These are phyloP conservation scores for Quadroppia sp. DNA, from an alignment of 2,888 invertebrate genomes.

Conservation along the genomic window DNA sequence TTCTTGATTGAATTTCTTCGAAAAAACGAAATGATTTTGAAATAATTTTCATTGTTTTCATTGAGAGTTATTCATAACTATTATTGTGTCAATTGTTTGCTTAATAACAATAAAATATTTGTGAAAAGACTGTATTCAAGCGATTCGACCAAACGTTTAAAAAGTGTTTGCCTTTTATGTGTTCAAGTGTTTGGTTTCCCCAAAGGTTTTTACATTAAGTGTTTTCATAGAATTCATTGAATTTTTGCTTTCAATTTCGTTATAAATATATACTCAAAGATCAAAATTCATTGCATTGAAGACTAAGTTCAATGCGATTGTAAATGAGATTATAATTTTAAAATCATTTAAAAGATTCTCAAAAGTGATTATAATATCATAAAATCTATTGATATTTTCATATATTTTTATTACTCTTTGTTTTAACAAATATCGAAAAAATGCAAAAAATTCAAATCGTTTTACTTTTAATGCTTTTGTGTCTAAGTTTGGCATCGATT, in stretches of 20 bases:
- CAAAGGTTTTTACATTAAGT: slow-evolving; percentile 11
- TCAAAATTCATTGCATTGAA: background rate
- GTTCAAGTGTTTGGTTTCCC: background rate
- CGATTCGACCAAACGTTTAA: background rate
- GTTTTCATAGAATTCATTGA: background rate
- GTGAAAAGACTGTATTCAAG: background rate
- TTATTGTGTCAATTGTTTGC: no score
- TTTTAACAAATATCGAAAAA: no score
- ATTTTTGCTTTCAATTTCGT: background rate
- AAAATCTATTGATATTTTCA: background rate
- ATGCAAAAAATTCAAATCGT: slow-evolving; percentile 1
- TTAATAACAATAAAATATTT: no score
- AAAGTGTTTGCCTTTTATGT: background rate
- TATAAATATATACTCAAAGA: background rate
- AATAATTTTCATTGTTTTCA: no score
- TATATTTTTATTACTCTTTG: background rate
- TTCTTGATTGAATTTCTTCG: no score
- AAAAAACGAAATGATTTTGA: no score
- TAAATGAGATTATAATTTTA: background rate
- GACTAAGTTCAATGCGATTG: background rate
- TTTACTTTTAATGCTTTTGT: background rate
- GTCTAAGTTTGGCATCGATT: background rate
- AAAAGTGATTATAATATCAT: background rate
- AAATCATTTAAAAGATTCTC: background rate
- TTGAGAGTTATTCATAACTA: no score